These are phyloP conservation scores for Diprion similis DNA, from an alignment of 1,140 invertebrate genomes.

Conservation along the genomic window DNA sequence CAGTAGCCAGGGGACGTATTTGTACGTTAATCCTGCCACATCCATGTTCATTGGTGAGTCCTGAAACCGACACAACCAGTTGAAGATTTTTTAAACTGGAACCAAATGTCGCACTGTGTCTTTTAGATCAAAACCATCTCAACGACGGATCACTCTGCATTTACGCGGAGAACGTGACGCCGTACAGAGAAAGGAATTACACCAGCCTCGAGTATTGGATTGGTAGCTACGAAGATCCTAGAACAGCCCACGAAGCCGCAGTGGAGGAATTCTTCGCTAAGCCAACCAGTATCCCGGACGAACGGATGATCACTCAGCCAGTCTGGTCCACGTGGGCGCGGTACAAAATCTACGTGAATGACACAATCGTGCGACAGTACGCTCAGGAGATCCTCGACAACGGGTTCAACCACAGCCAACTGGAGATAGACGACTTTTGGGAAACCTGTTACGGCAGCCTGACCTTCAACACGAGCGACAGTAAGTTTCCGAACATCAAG, in stretches of 20 bases:
- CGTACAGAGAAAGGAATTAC: constrained; percentile 51
- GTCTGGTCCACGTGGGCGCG: constrained; percentile 90
- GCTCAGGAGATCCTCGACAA: constrained; percentile 70
- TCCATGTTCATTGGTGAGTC: constrained; percentile 28
- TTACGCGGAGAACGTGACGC: constrained; percentile 58
- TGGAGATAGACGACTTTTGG: constrained; percentile 90
- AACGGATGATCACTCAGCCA: constrained; percentile 72
- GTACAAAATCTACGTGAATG: constrained; percentile 71
- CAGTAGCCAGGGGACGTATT: constrained; percentile 29
- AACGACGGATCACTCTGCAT: constrained; percentile 60
- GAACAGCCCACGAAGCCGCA: constrained; percentile 66
- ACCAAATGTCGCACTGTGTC: background rate
- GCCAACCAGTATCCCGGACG: constrained; percentile 70
- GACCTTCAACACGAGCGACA: constrained; percentile 64
- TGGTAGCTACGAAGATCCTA: constrained; percentile 64
- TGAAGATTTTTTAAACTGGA: no score
- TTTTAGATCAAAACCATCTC: constrained; percentile 64
- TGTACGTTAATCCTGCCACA: constrained; percentile 26
- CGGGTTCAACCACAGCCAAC: constrained; percentile 75
- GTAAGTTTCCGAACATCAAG: constrained; percentile 75
- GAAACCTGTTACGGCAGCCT: constrained; percentile 83
- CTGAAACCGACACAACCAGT: no score
- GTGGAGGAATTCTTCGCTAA: constrained; percentile 63
- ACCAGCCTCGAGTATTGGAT: constrained; percentile 64
- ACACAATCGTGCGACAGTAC: constrained; percentile 70